These are phyloP conservation scores for Dolichomitus sp. DNA, from an alignment of 2,888 invertebrate species.

Conservation along the genomic window DNA sequence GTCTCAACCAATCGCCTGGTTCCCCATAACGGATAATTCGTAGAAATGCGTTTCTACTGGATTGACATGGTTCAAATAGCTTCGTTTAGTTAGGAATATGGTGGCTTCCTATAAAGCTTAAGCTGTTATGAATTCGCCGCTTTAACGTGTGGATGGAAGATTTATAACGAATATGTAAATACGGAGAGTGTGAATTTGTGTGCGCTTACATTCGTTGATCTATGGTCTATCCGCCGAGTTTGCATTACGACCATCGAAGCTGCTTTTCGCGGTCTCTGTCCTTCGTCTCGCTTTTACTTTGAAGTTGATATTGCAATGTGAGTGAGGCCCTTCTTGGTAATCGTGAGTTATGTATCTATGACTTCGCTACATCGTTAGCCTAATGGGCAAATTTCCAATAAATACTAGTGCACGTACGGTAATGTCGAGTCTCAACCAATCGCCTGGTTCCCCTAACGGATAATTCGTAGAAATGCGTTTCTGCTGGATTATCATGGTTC, in stretches of 20 bases:
- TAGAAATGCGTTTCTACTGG: background rate
- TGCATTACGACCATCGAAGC: constrained; percentile 15
- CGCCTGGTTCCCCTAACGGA: background rate
- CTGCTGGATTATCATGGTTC: background rate
- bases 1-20: background rate
- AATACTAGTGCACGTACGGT: background rate
- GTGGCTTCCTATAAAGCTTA: background rate
- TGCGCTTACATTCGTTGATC: background rate
- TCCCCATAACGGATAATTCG: constrained; percentile 5
- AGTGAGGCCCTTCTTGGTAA: background rate
- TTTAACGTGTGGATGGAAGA: background rate
- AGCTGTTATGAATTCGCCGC: background rate
- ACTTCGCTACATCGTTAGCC: background rate
- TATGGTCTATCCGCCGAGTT: background rate
- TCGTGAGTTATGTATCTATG: background rate
- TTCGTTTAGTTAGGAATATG: constrained; percentile 13
- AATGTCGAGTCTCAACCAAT: background rate
- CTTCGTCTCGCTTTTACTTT: background rate
- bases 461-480: constrained; percentile 18
- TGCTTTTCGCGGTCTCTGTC: constrained; percentile 14
- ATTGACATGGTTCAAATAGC: constrained; percentile 13
- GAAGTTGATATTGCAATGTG: background rate
- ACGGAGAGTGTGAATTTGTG: background rate
- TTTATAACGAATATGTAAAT: constrained; percentile 1
- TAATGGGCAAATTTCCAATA: background rate